Conservation (phyloP, 1,140 invertebrate genomes). For the Marisa cornuarietis region DNA sequence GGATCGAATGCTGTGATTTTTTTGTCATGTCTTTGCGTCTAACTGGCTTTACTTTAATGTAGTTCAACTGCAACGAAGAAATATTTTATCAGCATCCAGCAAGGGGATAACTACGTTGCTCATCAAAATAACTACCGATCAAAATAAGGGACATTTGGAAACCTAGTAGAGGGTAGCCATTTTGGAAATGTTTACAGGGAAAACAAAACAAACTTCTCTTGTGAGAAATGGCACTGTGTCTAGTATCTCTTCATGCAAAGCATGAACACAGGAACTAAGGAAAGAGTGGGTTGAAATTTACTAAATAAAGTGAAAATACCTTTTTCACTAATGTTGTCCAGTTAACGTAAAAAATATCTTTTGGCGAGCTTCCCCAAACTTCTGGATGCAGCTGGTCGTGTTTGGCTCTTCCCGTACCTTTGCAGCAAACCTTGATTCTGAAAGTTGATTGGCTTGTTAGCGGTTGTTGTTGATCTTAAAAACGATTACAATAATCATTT, state of each 20-base stretch:
- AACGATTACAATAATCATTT: background rate
- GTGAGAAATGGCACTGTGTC: background rate
- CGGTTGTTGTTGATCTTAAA: background rate
- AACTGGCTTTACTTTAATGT: no score
- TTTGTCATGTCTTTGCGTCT: no score
- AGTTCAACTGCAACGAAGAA: no score
- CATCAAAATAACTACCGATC: no score
- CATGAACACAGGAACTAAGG: background rate
- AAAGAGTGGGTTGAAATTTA: background rate
- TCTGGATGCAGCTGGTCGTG: background rate
- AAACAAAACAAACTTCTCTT: constrained; percentile 6
- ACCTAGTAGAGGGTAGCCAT: background rate
- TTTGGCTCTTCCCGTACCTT: no score
- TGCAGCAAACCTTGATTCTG: background rate
- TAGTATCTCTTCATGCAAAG: background rate
- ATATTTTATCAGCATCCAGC: no score
- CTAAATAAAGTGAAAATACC: background rate
- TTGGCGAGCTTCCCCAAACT: background rate
- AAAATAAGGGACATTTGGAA: no score
- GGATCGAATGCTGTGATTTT: no score
- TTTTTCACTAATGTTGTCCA: background rate
- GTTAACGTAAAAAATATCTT: background rate
- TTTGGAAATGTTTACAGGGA: background rate
- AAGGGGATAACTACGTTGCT: no score
- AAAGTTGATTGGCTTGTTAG: background rate